A percentile compares a stretch with the other conserved stretches of the same genome.
These are phyloP conservation scores for Habropoda laboriosa DNA, from an alignment of 1,140 invertebrate genomes.

Conservation along the genomic window DNA sequence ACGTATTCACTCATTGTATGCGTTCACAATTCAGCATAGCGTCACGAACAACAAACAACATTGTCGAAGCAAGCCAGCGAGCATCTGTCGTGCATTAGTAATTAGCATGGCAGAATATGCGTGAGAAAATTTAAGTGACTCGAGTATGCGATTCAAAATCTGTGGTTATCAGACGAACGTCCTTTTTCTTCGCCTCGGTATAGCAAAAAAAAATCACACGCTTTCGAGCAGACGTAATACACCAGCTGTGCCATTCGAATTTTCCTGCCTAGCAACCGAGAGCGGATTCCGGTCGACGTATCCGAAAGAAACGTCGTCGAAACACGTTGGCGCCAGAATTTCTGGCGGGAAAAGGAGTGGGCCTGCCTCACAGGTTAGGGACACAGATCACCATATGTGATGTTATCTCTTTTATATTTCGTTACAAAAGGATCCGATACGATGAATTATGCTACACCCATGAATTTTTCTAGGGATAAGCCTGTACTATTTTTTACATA, in stretches of 20 bases:
- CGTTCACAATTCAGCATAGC: constrained; percentile 34
- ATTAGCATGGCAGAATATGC: constrained; percentile 31
- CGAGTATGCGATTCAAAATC: not conserved
- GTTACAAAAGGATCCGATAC: not conserved
- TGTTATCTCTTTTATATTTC: constrained; percentile 17
- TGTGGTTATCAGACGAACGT: not conserved
- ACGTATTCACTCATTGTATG: not conserved
- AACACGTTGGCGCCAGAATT: constrained; percentile 29
- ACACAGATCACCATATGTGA: not conserved
- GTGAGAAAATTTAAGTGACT: constrained; percentile 40
- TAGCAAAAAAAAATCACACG: not conserved
- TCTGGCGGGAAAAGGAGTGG: constrained; percentile 33
- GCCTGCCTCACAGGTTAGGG: not conserved
- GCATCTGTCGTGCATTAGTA: constrained; percentile 46
- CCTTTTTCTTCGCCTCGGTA: not conserved
- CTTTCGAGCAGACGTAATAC: not conserved
- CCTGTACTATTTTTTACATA: no score
- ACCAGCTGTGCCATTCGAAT: constrained; percentile 1
- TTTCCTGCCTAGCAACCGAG: constrained; percentile 15
- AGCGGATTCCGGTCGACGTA: not conserved
- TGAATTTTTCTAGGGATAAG: no score
- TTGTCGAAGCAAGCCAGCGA: constrained; percentile 20
- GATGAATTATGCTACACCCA: not conserved
- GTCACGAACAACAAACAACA: constrained; percentile 39
- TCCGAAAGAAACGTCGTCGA: constrained; percentile 13